phyloP scores from a whole-genome alignment of 2,113 vertebrate genomes.

The Vidua chalybeata region DNA sequence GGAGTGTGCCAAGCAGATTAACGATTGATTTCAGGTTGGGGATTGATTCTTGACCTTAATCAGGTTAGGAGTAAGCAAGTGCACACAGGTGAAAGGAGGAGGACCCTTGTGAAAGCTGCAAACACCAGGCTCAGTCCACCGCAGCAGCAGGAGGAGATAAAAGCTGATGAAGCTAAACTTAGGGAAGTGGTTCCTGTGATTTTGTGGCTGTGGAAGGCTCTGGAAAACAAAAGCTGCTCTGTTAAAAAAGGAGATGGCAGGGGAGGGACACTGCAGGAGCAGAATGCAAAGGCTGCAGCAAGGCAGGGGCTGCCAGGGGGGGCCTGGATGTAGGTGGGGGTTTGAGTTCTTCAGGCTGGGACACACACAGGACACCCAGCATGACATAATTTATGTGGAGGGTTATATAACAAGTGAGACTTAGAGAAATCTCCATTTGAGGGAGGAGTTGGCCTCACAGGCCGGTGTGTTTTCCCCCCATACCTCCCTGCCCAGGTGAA shows the following conservation, averaged over 20 bases:
- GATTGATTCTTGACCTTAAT: neutral
- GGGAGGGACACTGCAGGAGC: neutral
- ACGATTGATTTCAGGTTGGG: neutral
- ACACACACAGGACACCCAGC: neutral
- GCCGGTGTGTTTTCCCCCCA: neutral
- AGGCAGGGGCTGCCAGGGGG: neutral
- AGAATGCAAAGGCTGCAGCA: neutral
- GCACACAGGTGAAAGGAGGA: neutral
- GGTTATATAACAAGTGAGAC: neutral
- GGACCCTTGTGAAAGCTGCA: neutral
- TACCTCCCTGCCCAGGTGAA: neutral
- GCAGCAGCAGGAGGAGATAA: neutral
- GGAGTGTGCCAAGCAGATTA: neutral
- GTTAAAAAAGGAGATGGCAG: neutral
- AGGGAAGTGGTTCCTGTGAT: neutral
- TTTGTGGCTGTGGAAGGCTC: neutral
- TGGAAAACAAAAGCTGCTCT: neutral
- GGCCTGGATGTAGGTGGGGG: neutral
- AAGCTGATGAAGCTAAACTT: neutral
- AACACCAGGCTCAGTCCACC: neutral
- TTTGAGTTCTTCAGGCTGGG: neutral
- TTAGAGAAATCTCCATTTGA: rapidly evolving
- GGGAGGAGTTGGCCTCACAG: neutral
- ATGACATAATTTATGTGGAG: rapidly evolving
- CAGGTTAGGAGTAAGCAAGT: neutral